phyloP scores from a whole-genome alignment of 2,797 vertebrate species.

The Schizopygopsis pylzovi region DNA sequence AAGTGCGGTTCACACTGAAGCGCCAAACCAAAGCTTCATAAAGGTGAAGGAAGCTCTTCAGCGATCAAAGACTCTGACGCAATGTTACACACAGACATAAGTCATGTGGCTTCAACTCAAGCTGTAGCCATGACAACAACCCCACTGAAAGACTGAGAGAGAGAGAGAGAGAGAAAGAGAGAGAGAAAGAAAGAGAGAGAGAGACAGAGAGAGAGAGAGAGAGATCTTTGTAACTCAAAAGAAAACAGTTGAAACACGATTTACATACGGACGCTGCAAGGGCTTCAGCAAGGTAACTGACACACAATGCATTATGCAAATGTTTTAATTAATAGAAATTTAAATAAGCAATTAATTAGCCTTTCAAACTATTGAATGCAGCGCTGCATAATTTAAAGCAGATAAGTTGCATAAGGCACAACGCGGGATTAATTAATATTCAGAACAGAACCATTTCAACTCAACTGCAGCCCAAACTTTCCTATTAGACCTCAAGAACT shows the following conservation, averaged over 20 bases:
- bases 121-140: constrained; percentile 27
- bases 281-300: constrained; percentile 38
- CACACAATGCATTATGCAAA: constrained; percentile 57
- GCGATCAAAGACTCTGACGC: neutral
- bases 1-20: neutral
- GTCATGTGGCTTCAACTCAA: constrained; percentile 3
- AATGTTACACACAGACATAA: neutral
- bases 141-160: neutral
- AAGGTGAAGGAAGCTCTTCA: neutral
- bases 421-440: constrained; percentile 22
- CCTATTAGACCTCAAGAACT: constrained; percentile 9
- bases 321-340: constrained; percentile 57
- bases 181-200: neutral
- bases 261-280: constrained; percentile 43
- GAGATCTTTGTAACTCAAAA: constrained; percentile 15
- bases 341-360: constrained; percentile 53
- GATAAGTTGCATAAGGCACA: constrained; percentile 41
- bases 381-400: constrained; percentile 39
- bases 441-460: constrained; percentile 27
- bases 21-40: neutral
- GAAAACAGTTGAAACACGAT: constrained; percentile 32
- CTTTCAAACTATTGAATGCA: constrained; percentile 44
- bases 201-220: neutral
- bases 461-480: constrained; percentile 11
- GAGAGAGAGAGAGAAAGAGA: neutral